Conservation (phyloP, 1,140 invertebrate genomes). For the Thalassaphorura encarpata region DNA sequence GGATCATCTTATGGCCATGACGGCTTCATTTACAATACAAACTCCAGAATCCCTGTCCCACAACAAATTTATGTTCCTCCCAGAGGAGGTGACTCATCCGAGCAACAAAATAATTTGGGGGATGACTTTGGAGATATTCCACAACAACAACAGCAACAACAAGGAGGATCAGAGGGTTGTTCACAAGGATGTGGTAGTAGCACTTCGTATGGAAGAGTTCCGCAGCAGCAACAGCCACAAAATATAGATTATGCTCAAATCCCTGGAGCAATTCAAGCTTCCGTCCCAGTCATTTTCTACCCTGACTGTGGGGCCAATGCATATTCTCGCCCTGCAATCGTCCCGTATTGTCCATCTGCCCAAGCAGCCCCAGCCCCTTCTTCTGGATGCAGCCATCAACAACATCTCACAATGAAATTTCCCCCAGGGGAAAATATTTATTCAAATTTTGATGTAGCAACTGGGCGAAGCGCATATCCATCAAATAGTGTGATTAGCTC, state of each 20-base stretch:
- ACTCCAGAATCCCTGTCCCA: not conserved
- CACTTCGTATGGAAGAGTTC: not conserved
- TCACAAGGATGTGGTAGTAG: not conserved
- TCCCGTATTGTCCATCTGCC: conserved; percentile 26
- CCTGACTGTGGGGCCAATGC: conserved; percentile 28
- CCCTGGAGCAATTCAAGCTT: conserved; percentile 24
- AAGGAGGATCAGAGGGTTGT: not conserved
- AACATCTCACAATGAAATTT: conserved; percentile 21
- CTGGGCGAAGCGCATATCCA: not conserved
- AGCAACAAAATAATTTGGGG: not conserved
- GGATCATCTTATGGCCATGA: too few relatives aligned
- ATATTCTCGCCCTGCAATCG: conserved; percentile 26
- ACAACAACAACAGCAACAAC: not conserved
- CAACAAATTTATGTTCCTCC: not conserved
- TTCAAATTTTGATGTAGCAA: not conserved
- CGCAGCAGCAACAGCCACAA: not conserved
- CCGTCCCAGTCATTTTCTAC: conserved; percentile 29
- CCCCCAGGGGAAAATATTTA: not conserved
- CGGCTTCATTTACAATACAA: too few relatives aligned
- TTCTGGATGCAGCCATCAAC: conserved; percentile 11
- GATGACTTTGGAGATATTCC: not conserved
- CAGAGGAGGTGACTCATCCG: not conserved
- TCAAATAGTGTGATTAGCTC: too few relatives aligned
- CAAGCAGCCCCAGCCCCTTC: not conserved
- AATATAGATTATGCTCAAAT: conserved; percentile 21